These are phyloP conservation scores for Drosophila gaucha DNA, from an alignment of 2,888 invertebrate genomes.

Conservation along the genomic window DNA sequence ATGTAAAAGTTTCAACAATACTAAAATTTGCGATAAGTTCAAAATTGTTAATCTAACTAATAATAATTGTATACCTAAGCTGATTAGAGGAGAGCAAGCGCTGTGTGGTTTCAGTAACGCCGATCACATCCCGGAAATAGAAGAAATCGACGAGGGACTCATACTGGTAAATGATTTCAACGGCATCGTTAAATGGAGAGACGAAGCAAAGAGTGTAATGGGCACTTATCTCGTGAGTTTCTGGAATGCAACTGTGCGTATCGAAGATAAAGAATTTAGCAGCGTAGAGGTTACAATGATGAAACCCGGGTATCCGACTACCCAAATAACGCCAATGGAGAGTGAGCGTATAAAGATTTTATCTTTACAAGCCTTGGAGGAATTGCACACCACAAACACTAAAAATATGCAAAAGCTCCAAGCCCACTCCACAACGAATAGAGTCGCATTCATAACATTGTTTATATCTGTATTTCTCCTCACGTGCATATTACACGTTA, in stretches of 20 bases:
- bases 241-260: background rate
- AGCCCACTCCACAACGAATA: background rate
- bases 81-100: background rate
- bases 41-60: background rate
- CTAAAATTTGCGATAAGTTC: background rate
- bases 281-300: background rate
- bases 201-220: background rate
- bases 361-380: background rate
- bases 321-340: background rate
- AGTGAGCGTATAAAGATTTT: background rate
- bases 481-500: background rate
- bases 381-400: background rate
- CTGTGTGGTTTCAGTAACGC: conserved; percentile 3
- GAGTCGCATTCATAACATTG: background rate
- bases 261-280: background rate
- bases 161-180: background rate
- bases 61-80: background rate
- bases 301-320: background rate
- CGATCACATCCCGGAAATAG: background rate
- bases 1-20: background rate
- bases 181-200: background rate
- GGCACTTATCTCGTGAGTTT: background rate
- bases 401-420: background rate
- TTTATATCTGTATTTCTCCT: background rate
- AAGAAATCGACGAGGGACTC: background rate